Conservation (phyloP, 1,140 invertebrate genomes). For the Saccostrea glomerata region DNA sequence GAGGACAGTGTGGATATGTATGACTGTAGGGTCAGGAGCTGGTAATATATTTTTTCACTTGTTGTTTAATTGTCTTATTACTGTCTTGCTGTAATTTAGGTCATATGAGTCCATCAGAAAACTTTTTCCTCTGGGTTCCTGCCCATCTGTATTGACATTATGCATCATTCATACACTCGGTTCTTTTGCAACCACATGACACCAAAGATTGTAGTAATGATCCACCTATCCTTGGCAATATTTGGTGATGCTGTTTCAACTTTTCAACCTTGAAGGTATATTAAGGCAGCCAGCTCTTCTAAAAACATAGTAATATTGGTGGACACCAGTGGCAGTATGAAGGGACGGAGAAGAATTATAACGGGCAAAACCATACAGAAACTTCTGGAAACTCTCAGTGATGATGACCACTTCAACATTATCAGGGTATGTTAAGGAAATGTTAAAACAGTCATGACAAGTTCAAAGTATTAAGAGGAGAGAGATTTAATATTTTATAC, state of each 20-base stretch:
- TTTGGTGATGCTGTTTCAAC: not conserved
- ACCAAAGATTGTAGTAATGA: no score
- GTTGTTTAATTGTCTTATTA: not conserved
- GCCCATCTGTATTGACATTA: no score
- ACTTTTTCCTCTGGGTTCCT: no score
- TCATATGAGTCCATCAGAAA: no score
- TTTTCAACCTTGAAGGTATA: conserved; percentile 83
- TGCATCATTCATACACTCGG: no score
- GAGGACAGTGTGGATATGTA: conserved; percentile 71
- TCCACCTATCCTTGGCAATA: no score
- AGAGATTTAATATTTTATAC: no score
- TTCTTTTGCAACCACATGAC: no score
- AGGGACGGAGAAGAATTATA: conserved; percentile 93
- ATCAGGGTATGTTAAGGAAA: conserved; percentile 81
- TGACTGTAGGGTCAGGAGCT: conserved; percentile 75
- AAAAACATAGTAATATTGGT: conserved; percentile 98
- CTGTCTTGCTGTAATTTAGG: no score
- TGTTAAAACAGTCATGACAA: no score
- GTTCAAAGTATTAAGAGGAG: no score
- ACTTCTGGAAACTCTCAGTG: conserved; percentile 96
- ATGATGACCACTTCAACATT: conserved; percentile 98
- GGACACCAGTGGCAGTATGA: conserved; percentile 98
- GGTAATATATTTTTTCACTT: conserved; percentile 61
- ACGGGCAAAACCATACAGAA: conserved; percentile 93
- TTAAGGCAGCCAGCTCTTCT: conserved; percentile 97